Evolutionary conservation across 2,888 invertebrate genomes (phyloP).

Genomic region (Bruchidius siliquastri): DNA sequence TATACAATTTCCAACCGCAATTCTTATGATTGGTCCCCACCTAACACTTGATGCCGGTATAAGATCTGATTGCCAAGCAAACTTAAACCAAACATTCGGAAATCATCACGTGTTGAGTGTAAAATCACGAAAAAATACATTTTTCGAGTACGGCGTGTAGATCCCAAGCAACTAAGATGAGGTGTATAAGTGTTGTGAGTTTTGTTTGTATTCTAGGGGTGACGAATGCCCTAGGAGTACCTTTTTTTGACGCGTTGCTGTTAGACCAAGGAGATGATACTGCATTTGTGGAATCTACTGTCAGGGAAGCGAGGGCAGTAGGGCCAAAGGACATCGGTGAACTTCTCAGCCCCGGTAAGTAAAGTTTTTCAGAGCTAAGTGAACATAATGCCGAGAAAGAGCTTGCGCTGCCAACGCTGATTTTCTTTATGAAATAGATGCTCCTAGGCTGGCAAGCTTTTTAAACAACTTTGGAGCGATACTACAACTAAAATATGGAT

Average conservation of each 20-base stretch:
- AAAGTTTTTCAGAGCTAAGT: not conserved
- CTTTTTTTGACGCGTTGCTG: slow-evolving; percentile 28
- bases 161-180: not conserved
- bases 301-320: slow-evolving; percentile 54
- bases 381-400: too few relatives aligned
- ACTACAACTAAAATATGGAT: too few relatives aligned
- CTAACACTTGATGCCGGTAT: not conserved
- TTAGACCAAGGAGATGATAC: slow-evolving; percentile 49
- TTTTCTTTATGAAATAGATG: too few relatives aligned
- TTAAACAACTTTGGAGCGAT: too few relatives aligned
- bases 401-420: too few relatives aligned
- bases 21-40: not conserved
- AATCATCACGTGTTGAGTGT: not conserved
- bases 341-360: slow-evolving; percentile 37
- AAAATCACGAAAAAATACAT: not conserved
- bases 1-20: not conserved
- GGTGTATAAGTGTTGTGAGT: not conserved
- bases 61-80: not conserved
- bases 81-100: too few relatives aligned
- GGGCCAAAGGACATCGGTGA: slow-evolving; percentile 41
- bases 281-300: slow-evolving; percentile 54
- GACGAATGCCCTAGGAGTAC: slow-evolving; percentile 12
- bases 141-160: not conserved
- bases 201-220: slow-evolving; percentile 1
- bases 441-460: too few relatives aligned